A percentile compares a stretch with the other conserved stretches of the same genome.
These are phyloP conservation scores for Scelioninae gen. 1 DNA, from an alignment of 2,888 invertebrate genomes.

Conservation along the genomic window DNA sequence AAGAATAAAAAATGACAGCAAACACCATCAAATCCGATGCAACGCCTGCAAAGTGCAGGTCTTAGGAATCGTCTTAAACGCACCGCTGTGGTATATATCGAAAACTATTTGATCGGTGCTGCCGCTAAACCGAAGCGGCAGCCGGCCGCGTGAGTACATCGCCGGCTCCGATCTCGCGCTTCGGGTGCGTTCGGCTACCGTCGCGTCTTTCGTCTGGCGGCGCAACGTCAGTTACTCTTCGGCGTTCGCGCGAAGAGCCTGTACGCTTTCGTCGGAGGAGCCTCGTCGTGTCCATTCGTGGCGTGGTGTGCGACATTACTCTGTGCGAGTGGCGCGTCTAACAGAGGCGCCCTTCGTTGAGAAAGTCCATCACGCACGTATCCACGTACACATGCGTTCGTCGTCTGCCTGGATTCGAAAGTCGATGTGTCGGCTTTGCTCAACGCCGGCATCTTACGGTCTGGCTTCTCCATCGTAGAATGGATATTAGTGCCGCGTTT, in stretches of 20 bases:
- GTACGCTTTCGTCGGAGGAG: slow-evolving; percentile 73
- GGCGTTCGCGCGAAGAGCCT: slow-evolving; percentile 83
- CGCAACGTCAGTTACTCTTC: slow-evolving; percentile 83
- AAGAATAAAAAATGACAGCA: too few relatives aligned
- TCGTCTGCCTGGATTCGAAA: slow-evolving; percentile 60
- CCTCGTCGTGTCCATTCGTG: slow-evolving; percentile 65
- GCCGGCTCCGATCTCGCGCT: slow-evolving; percentile 70
- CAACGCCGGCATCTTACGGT: slow-evolving; percentile 57
- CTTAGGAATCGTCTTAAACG: too few relatives aligned
- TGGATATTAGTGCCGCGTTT: slow-evolving; percentile 61
- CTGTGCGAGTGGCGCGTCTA: slow-evolving; percentile 52
- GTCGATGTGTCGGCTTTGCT: slow-evolving; percentile 49
- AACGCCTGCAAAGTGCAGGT: too few relatives aligned
- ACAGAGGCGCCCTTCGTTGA: slow-evolving; percentile 45
- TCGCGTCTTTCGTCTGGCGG: slow-evolving; percentile 75
- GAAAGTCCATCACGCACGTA: slow-evolving; percentile 26
- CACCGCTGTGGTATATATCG: too few relatives aligned
- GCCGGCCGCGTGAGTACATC: slow-evolving; percentile 75
- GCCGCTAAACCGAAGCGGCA: slow-evolving; percentile 77
- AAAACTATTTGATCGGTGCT: slow-evolving; percentile 78
- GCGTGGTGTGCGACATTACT: slow-evolving; percentile 61
- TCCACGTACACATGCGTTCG: slow-evolving; percentile 41
- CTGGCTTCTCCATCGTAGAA: slow-evolving; percentile 45
- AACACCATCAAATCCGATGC: too few relatives aligned
- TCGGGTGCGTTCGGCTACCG: slow-evolving; percentile 74